Base-by-base conservation (phyloP, 2,888 invertebrate species). In the Dasysyrphus tricinctus region DNA sequence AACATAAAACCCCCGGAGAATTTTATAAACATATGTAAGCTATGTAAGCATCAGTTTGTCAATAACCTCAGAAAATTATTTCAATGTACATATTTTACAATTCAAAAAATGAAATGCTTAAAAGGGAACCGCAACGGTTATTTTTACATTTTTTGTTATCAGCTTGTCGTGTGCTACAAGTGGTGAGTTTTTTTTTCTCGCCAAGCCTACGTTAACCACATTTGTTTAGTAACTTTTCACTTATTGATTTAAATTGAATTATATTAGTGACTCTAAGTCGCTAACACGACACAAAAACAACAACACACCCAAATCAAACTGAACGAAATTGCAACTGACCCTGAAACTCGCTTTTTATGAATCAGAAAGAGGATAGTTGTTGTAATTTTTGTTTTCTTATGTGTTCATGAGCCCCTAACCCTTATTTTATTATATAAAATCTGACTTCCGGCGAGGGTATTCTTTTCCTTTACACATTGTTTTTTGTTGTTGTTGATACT, bases 401-500 rank as follows among this genome's bases (percentile, higher is more conserved):
- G 54, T 32, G 44, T 12, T 12, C 61, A 63, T 42, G 42, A 65
- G 59, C 57, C 59, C 67, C 67, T 63, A 59, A 61, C 61, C 61
- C 61, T 39, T 61, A 61, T 61, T 59, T 77, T 61, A 76, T 24
- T 19, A 39, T 37, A 69, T 9, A 75, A 65, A 77, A 67, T 80
- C 80, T 65, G 59, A 85, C 85, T 77, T 85, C 85, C 85, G 85
- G 73, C 77, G 69, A 77, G 80, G 85, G 85, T 73, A 80, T 84
- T 84, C 67, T 67, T 76, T 75, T 19, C 49, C 47, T 61, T 69
- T 73, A 49, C 51, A 34, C 11, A 37, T 54, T 54, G 29, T 16
- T 4, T 54, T 47, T 5, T 47, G 6, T 5, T 44, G 29, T 51
- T 19, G 37, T 24, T 54, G 16, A 39, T 47, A 32, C 47, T 32